Base-by-base conservation (phyloP, 2,797 vertebrate species). In the Spinus olivaceus region DNA sequence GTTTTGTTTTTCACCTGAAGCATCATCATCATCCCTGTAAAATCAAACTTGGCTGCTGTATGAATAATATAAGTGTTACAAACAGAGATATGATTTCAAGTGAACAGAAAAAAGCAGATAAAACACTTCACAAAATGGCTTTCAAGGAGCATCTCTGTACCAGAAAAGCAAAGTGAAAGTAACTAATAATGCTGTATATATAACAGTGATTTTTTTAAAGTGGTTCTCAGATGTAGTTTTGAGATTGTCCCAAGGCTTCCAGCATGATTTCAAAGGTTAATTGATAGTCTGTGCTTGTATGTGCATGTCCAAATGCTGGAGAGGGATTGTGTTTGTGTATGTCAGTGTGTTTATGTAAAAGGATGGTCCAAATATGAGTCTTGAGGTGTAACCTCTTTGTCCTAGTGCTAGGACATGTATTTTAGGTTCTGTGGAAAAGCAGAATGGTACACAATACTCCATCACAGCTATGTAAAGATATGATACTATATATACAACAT, bases 11-110 rank as follows among this genome's bases (percentile, higher is more conserved):
- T 91, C 37, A 92, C 47, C 82, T 85, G 86, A 81, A 93, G 60
- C 56, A 63, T 12, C 72, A 72, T 54, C 86, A 81, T 69, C 70
- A 84, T 63, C 56, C 46, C 73, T 90, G 54, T 81, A 79, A 95
- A 94, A 86, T 88, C 70, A 35, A 63, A 81, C 47, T 35, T 93
- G 84, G 56, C 74, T 90, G 70, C 81, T 81, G 17, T 72, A 79
- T 81, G 60, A 94, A 92, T 95, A 90, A 96, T 86, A 86, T 28
- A 84, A 79, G 28, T 63, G 56, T 84, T 90, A 69, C 56, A 92
- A 96, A 70, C 73, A 86, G 72, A 84, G 39, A 46, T 80, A 14
- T 27, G 56, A 88, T 92, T 92, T 88, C 47, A 90, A 76, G 35
- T 79, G 66, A 94, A 59, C 41, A 66, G 85, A 86, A 50, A 56